A percentile compares a stretch with the other conserved stretches of the same genome.
Conservation (phyloP, 2,888 invertebrate genomes). For the Caenorhabditis imperialis region DNA sequence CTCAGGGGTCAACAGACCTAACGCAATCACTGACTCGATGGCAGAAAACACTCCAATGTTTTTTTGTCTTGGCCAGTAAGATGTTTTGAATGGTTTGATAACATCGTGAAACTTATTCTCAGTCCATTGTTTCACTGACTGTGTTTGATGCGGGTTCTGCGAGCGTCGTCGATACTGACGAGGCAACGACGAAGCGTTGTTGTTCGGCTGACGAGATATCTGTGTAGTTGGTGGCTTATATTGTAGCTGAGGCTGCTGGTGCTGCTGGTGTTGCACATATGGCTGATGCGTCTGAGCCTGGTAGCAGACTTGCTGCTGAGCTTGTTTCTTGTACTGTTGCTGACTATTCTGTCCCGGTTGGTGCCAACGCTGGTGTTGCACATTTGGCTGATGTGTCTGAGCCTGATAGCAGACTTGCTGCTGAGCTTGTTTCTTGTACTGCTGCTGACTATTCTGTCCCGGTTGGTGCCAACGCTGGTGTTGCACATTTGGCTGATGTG, state of each 20-base stretch:
- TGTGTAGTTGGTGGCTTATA: too few species aligned
- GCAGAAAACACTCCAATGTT: conserved; percentile 2
- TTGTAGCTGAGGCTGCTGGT: not conserved
- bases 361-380: not conserved
- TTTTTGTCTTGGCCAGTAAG: not conserved
- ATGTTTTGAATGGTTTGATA: too few species aligned
- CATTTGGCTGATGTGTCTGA: too few species aligned
- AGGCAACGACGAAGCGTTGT: too few species aligned
- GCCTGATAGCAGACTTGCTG: not conserved
- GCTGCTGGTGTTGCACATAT: conserved; percentile 81
- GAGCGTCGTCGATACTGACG: too few species aligned
- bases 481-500: not conserved
- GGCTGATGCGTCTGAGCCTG: too few species aligned
- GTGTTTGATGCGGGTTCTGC: too few species aligned
- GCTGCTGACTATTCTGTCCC: not conserved
- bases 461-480: not conserved
- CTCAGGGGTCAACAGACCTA: not conserved
- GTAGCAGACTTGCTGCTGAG: too few species aligned
- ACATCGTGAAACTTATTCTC: too few species aligned
- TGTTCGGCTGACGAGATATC: not conserved
- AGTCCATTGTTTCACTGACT: too few species aligned
- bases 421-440: not conserved
- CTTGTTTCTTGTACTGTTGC: too few species aligned
- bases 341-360: conserved; percentile 20
- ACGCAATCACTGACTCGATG: not conserved